Evolutionary conservation across 2,797 vertebrate genomes (phyloP).

Genomic region (Phoxinus dragarum): DNA sequence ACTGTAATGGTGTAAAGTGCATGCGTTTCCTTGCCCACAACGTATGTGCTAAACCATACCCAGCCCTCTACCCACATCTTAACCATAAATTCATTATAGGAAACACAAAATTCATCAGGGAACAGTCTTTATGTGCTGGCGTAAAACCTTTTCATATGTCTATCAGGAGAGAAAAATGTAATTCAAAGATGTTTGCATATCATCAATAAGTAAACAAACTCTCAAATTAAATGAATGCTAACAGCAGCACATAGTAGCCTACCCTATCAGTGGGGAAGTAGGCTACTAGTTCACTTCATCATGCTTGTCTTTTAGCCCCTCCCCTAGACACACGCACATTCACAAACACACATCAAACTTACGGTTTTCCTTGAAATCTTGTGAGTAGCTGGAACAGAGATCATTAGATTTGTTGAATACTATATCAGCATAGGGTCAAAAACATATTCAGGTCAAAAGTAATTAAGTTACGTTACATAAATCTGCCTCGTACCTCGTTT

Average conservation of each 20-base stretch:
- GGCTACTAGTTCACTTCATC: neutral
- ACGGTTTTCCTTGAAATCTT: constrained; percentile 90
- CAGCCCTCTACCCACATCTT: neutral
- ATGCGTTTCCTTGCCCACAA: constrained; percentile 6
- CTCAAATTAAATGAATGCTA: neutral
- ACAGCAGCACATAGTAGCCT: neutral
- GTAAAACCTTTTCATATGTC: neutral
- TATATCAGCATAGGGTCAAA: constrained; percentile 34
- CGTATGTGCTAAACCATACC: neutral
- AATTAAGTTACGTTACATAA: neutral
- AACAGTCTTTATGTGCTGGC: neutral
- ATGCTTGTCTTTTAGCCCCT: constrained; percentile 29
- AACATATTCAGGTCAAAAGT: constrained; percentile 27
- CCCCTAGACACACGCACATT: constrained; percentile 19
- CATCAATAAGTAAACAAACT: no score
- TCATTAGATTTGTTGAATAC: constrained; percentile 10
- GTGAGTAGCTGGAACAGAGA: constrained; percentile 79
- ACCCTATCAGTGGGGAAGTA: neutral
- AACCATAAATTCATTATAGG: no score
- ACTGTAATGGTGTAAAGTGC: neutral
- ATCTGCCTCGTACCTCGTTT: constrained; percentile 77
- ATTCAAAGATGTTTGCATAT: neutral
- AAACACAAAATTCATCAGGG: neutral
- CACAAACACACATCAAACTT: constrained; percentile 64
- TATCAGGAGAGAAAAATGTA: neutral